These are phyloP conservation scores for Eutrigla gurnardus DNA, from an alignment of 2,797 vertebrate genomes.

Conservation along the genomic window DNA sequence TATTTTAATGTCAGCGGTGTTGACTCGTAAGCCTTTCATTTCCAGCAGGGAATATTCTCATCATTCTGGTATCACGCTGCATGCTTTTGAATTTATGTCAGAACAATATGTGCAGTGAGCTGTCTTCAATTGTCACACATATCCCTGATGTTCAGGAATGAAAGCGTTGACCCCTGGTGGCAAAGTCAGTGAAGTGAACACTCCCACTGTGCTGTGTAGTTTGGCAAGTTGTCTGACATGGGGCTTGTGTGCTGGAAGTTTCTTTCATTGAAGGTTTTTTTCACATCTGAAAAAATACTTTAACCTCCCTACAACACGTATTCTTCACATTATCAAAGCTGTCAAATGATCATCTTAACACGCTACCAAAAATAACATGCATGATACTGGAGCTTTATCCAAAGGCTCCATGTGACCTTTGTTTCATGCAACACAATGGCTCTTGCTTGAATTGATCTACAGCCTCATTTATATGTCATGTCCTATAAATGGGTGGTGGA, in stretches of 20 bases:
- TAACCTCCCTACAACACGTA: not conserved
- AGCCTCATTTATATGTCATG: not conserved
- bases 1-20: not conserved
- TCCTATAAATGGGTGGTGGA: not conserved
- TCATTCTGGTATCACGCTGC: not conserved
- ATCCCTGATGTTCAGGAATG: constrained; percentile 5
- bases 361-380: not conserved
- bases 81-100: not conserved
- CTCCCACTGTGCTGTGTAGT: not conserved
- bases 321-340: not conserved
- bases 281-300: not conserved
- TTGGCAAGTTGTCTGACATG: not conserved
- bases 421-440: fast-evolving
- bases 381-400: not conserved
- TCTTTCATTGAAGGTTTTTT: not conserved
- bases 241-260: not conserved
- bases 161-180: constrained; percentile 64
- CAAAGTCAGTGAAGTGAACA: constrained; percentile 30
- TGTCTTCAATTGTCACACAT: not conserved
- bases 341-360: too few relatives aligned
- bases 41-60: not conserved
- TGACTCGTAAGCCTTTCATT: not conserved
- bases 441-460: not conserved
- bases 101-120: not conserved
- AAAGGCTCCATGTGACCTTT: not conserved